Evolutionary conservation across 2,113 vertebrate species (phyloP), one percentile per base, ranked within the genome.

Genomic region (Eolophus roseicapilla): DNA sequence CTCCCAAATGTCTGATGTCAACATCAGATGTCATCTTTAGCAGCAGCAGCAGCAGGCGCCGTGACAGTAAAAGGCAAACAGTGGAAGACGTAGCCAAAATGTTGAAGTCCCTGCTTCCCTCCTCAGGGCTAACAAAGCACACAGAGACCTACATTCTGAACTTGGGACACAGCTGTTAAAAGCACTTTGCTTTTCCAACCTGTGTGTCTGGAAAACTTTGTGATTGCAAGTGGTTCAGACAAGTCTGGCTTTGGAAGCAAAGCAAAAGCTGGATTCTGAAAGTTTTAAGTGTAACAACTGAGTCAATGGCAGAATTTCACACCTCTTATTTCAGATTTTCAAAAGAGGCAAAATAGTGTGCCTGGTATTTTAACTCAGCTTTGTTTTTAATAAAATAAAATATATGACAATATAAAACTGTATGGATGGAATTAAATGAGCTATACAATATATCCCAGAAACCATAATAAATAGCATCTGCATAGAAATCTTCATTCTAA

Each of bases 101-200:
- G 80, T 73, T 37, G 64, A 95, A 95, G 84, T 97, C 97, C 97
- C 97, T 96, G 90, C 67, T 95, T 98, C 96, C 95, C 97, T 96
- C 96, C 92, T 94, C 90, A 90, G 97, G 96, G 95, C 82, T 96
- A 92, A 91, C 84, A 93, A 76, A 67, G 94, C 96, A 95, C 39
- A 4, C 71, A 73, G 97, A 97, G 95, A 95, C 90, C 94, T 91
- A 31, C 64, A 73, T 88, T 95, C 92, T 96, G 92, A 95, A 91
- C 91, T 69, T 94, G 96, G 95, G 97, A 97, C 60, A 8, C 93
- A 97, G 94, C 95, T 98, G 97, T 97, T 98, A 97, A 98, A 98
- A 98, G 94, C 97, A 96, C 93, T 98, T 96, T 57, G 95, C 82
- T 92, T 96, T 96, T 90, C 90, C 96, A 94, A 95, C 96, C 94